phyloP scores from a whole-genome alignment of 2,797 vertebrate genomes.

The Intellagama lesueurii region DNA sequence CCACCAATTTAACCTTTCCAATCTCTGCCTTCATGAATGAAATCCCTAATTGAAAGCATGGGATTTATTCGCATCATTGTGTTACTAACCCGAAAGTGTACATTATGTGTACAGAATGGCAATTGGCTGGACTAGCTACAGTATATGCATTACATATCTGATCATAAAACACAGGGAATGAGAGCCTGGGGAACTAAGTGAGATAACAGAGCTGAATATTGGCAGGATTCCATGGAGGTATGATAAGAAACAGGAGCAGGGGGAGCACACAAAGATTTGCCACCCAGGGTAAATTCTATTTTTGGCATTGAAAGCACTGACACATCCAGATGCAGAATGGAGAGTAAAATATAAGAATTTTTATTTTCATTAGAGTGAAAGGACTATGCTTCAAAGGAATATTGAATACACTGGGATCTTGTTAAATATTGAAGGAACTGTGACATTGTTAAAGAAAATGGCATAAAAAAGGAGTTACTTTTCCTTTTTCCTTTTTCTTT shows the following conservation, averaged over 20 bases:
- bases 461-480: conserved; percentile 38
- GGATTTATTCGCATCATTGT: not conserved
- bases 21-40: not conserved
- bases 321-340: conserved; percentile 53
- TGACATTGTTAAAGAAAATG: not conserved
- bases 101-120: not conserved
- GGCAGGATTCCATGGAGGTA: conserved; percentile 64
- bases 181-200: conserved; percentile 44
- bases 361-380: conserved; percentile 65
- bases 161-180: conserved; percentile 19
- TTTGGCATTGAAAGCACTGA: conserved; percentile 60
- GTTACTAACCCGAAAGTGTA: too few species aligned
- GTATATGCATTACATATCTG: not conserved
- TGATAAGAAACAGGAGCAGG: conserved; percentile 49
- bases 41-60: not conserved
- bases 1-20: too few species aligned
- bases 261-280: conserved; percentile 43
- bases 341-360: conserved; percentile 49
- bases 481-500: too few species aligned
- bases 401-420: not conserved
- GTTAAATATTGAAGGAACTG: not conserved
- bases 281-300: conserved; percentile 68
- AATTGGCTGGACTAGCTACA: not conserved
- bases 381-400: conserved; percentile 34
- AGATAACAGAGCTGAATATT: conserved; percentile 45